These are phyloP conservation scores for Dryocosmus kuriphilus DNA, from an alignment of 2,888 invertebrate species.

Conservation along the genomic window DNA sequence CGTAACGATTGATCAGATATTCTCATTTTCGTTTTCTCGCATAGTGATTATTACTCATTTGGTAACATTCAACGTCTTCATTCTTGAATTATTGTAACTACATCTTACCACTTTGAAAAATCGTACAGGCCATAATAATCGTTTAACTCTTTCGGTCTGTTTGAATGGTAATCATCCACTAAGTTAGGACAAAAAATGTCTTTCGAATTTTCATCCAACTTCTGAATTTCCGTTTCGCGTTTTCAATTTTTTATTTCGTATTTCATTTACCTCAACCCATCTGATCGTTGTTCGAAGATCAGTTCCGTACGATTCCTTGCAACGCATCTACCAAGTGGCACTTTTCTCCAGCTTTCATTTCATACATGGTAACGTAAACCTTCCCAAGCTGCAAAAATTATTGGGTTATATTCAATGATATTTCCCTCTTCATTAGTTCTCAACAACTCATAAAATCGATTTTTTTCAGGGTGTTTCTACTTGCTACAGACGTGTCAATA, in stretches of 20 bases:
- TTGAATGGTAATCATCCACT: constrained; percentile 64
- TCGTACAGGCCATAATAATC: neutral
- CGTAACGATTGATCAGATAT: constrained; percentile 65
- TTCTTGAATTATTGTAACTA: neutral
- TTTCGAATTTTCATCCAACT: constrained; percentile 54
- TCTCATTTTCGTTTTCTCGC: constrained; percentile 52
- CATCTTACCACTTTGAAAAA: constrained; percentile 50
- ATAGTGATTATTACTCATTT: too few relatives aligned
- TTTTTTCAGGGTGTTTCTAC: constrained; percentile 56
- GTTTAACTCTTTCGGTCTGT: constrained; percentile 61
- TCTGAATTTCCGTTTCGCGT: constrained; percentile 44
- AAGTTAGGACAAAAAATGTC: constrained; percentile 63
- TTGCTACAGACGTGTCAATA: constrained; percentile 55
- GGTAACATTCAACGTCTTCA: neutral
- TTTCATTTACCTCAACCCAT: constrained; percentile 65
- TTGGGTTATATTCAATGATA: constrained; percentile 59
- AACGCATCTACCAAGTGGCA: constrained; percentile 57
- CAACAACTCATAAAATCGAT: constrained; percentile 63
- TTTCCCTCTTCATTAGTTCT: constrained; percentile 51
- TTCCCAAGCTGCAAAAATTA: constrained; percentile 62
- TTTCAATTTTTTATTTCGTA: constrained; percentile 51
- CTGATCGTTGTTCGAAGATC: constrained; percentile 66
- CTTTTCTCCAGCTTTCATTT: constrained; percentile 64
- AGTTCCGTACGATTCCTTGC: constrained; percentile 64
- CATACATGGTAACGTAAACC: constrained; percentile 63